Percentiles rank a stretch among this genome's conserved stretches.
Evolutionary conservation across 92 coral and sea anemone species (phyloP).

Genomic region (Siderastrea siderea): DNA sequence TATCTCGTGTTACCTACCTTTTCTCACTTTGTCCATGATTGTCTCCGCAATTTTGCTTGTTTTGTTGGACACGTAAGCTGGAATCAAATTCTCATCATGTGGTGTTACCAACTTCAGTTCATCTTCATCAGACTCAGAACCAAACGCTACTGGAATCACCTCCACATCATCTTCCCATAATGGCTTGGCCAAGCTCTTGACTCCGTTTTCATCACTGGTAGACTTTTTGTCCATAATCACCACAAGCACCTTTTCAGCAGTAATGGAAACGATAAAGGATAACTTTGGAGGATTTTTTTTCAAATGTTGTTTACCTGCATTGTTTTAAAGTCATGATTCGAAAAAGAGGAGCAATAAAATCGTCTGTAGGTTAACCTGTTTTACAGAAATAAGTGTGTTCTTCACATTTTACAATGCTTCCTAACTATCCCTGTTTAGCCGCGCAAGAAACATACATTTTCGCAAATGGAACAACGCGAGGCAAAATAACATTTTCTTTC

Average conservation of each 20-base stretch:
- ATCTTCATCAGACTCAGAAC: constrained; percentile 74
- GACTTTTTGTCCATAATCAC: constrained; percentile 84
- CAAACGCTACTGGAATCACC: constrained; percentile 86
- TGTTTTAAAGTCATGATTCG: too few relatives aligned
- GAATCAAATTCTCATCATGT: constrained; percentile 59
- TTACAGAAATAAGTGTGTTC: too few relatives aligned
- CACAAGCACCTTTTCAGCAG: constrained; percentile 60
- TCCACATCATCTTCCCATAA: constrained; percentile 75
- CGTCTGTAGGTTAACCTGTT: too few relatives aligned
- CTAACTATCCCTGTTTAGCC: too few relatives aligned
- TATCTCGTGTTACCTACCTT: constrained; percentile 47
- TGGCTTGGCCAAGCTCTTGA: constrained; percentile 63
- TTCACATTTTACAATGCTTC: too few relatives aligned
- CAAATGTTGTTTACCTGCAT: too few relatives aligned
- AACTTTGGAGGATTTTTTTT: not conserved
- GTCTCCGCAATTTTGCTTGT: constrained; percentile 66
- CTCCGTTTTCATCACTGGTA: constrained; percentile 56
- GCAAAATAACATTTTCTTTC: too few relatives aligned
- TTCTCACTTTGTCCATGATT: constrained; percentile 72
- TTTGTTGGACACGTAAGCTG: constrained; percentile 58
- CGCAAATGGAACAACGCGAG: too few relatives aligned
- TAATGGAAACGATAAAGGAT: not conserved
- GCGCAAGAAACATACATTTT: too few relatives aligned
- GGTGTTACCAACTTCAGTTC: constrained; percentile 67
- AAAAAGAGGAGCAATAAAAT: too few relatives aligned